Base-by-base conservation (phyloP, 2,888 invertebrate genomes). In the Lithophane socia region DNA sequence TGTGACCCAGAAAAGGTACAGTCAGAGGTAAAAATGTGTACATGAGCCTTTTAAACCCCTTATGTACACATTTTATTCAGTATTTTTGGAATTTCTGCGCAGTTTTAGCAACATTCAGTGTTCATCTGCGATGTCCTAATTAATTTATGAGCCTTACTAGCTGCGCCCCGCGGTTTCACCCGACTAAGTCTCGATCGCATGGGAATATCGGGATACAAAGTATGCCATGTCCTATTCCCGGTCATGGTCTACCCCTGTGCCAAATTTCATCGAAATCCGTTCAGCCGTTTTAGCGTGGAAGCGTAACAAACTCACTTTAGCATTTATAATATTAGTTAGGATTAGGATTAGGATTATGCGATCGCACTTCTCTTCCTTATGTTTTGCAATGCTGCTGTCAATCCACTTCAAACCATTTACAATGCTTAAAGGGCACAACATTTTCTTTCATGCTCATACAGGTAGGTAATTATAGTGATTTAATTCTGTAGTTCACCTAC, bases 1-100 rank as follows among this genome's bases (percentile, higher is more conserved):
- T 82, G 73, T 73, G n/a, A 72, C 67, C 24, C 16, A 54, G 21
- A 54, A 61, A 21, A 77, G 1, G 52, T 37, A 37, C 52, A 52
- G 7, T n/a, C 13, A 37, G 2, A 29, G 13, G 3, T 29, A 21
- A 66, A 29, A 21, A 29, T 29, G 21, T 67, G 2, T 47, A 13
- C 29, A 29, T 29, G 42, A 64, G 64, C n/a, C 37, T 63, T 64
- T 13, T 42, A 42, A 42, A 42, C 7, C 8, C 42, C 8, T 8
- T 9, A 42, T 37, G 44, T 44, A 44, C 44, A 44, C 44, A 44
- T 47, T 0, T 18, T 2, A 1, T 2, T 16, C 16, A 0, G 9
- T 10, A 2, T 2, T 29, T 65, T 70, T n/a, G 3, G 29, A 49
- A 49, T 2, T 24, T 72, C n/a, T 37, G 24, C 18, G 42, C 18